Percentiles rank a stretch among this genome's conserved stretches.
These are phyloP conservation scores for Aplysia californica DNA, from an alignment of 1,140 invertebrate species.

Conservation along the genomic window DNA sequence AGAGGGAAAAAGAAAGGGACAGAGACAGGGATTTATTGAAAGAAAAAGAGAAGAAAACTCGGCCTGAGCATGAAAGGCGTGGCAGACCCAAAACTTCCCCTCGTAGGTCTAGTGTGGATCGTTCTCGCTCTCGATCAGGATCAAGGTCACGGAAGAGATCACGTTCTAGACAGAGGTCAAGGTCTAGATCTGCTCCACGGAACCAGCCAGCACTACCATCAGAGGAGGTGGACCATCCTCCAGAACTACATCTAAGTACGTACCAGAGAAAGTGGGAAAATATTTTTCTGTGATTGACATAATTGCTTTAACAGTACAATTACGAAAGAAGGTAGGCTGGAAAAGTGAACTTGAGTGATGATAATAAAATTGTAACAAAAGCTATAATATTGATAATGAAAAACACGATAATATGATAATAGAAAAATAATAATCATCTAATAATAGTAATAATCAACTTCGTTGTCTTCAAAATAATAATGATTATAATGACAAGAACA, in stretches of 20 bases:
- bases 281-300: neutral
- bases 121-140: constrained; percentile 8
- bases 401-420: too few species aligned
- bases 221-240: neutral
- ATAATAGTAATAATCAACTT: too few species aligned
- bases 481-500: too few species aligned
- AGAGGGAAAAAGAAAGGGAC: constrained; percentile 52
- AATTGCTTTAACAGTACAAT: too few species aligned
- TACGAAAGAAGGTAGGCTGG: too few species aligned
- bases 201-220: constrained; percentile 29
- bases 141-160: constrained; percentile 28
- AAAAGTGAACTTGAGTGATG: too few species aligned
- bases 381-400: too few species aligned
- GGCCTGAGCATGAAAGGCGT: constrained; percentile 32
- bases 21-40: constrained; percentile 32
- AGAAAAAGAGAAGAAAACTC: constrained; percentile 18
- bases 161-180: constrained; percentile 32
- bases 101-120: neutral
- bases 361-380: too few species aligned
- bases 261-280: too few species aligned
- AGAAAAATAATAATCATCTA: too few species aligned
- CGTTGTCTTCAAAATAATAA: too few species aligned
- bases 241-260: constrained; percentile 20
- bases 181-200: constrained; percentile 23
- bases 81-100: constrained; percentile 18